Conservation (phyloP, 2,888 invertebrate genomes). For the Linnaemya tessellans region DNA sequence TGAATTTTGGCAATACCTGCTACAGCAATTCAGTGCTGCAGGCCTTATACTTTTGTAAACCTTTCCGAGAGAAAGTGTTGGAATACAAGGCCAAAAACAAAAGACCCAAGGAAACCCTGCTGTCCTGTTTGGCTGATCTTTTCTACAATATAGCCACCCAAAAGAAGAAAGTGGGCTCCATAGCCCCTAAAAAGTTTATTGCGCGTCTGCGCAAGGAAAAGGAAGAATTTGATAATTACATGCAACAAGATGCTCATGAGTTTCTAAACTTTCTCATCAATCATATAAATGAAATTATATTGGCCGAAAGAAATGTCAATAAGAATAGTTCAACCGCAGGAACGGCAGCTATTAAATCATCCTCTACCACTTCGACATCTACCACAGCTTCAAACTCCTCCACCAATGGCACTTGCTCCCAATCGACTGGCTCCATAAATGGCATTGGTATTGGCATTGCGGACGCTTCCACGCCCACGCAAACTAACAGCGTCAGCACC, state of each 20-base stretch:
- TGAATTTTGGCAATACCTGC: conserved; percentile 99
- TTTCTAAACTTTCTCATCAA: conserved; percentile 99
- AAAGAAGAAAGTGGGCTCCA: conserved; percentile 99
- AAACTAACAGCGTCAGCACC: conserved; percentile 79
- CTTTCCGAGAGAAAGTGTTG: conserved; percentile 98
- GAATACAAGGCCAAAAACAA: conserved; percentile 99
- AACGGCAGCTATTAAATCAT: conserved; percentile 74
- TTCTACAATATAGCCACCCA: conserved; percentile 99
- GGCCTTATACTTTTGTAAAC: conserved; percentile 99
- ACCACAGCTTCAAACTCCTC: conserved; percentile 79
- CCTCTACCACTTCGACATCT: conserved; percentile 78
- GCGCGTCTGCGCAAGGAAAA: conserved; percentile 99
- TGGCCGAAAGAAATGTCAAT: conserved; percentile 87
- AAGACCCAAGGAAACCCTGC: conserved; percentile 96
- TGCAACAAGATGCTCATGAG: conserved; percentile 99
- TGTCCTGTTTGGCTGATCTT: conserved; percentile 98
- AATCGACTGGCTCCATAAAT: conserved; percentile 78
- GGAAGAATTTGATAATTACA: conserved; percentile 99
- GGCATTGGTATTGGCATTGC: conserved; percentile 75
- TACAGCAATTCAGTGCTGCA: conserved; percentile 99
- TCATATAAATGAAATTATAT: conserved; percentile 98
- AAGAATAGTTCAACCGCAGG: conserved; percentile 74
- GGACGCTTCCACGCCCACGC: conserved; percentile 76
- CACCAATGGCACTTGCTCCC: conserved; percentile 79
- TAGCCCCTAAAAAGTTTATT: conserved; percentile 99